A percentile compares a stretch with the other conserved stretches of the same genome.
Conservation (phyloP, 2,888 invertebrate species). For the Herminia tarsipennalis region DNA sequence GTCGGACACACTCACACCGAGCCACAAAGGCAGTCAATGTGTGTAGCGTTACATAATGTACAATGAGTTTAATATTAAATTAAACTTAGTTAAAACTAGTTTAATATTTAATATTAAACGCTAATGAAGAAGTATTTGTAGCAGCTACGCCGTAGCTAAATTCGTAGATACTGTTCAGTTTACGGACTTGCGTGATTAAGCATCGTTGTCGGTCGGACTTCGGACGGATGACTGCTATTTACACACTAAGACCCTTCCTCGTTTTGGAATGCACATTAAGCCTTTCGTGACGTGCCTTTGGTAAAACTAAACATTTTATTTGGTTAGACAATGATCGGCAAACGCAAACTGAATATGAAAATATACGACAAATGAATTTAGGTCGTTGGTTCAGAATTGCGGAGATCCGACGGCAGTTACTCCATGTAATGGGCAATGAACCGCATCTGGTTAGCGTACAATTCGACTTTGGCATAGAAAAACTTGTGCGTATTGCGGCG, state of each 20-base stretch:
- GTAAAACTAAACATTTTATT: neutral
- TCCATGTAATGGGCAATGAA: conserved; percentile 16
- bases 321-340: neutral
- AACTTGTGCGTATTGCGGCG: no score
- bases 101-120: neutral
- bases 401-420: conserved; percentile 6
- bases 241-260: neutral
- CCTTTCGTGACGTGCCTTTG: no score
- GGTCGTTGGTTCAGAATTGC: conserved; percentile 7
- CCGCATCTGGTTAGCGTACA: conserved; percentile 13
- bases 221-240: neutral
- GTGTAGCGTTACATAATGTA: no score
- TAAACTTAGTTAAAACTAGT: no score
- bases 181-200: neutral
- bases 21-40: no score
- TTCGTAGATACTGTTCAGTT: neutral
- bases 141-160: conserved; percentile 1
- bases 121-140: neutral
- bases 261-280: neutral
- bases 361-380: conserved; percentile 1
- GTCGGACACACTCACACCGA: no score
- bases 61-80: no score
- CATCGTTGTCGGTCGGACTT: neutral
- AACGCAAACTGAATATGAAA: neutral
- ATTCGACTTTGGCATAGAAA: conserved; percentile 1